Conservation (phyloP, 2,797 vertebrate species). For the Gorsachius magnificus region DNA sequence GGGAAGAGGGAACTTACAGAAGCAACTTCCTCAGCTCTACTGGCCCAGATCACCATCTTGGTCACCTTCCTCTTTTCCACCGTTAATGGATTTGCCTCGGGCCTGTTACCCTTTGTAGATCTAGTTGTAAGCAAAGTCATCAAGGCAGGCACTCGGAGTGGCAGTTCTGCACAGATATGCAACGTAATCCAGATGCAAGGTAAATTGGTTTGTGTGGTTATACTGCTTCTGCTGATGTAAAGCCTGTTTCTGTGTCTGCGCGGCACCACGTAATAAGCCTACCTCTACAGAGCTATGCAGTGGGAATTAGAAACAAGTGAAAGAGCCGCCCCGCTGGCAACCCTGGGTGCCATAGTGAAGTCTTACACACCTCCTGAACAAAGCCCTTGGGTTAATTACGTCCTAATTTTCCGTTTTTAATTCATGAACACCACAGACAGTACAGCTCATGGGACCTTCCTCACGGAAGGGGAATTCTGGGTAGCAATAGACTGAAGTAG, state of each 20-base stretch:
- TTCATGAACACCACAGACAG: background rate
- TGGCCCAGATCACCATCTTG: background rate
- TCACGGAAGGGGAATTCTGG: background rate
- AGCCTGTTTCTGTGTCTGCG: background rate
- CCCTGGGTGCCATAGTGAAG: background rate
- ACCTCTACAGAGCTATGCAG: background rate
- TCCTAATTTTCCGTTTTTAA: background rate
- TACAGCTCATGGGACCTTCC: background rate
- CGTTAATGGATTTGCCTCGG: background rate
- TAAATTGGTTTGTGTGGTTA: background rate
- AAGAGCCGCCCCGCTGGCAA: background rate
- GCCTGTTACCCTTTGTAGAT: background rate
- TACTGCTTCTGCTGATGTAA: background rate
- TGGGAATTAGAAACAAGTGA: background rate
- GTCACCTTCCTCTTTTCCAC: background rate
- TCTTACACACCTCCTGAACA: background rate
- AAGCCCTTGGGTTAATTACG: background rate
- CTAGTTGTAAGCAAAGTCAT: background rate
- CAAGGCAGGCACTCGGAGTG: accelerated
- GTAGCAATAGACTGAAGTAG: background rate
- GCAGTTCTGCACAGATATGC: background rate
- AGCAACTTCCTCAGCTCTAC: background rate
- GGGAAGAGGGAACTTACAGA: background rate
- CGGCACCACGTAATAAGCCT: no score
- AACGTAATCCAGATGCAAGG: no score